Evolutionary conservation across 2,888 invertebrate species (phyloP).

Genomic region (Erpobdella octoculata): DNA sequence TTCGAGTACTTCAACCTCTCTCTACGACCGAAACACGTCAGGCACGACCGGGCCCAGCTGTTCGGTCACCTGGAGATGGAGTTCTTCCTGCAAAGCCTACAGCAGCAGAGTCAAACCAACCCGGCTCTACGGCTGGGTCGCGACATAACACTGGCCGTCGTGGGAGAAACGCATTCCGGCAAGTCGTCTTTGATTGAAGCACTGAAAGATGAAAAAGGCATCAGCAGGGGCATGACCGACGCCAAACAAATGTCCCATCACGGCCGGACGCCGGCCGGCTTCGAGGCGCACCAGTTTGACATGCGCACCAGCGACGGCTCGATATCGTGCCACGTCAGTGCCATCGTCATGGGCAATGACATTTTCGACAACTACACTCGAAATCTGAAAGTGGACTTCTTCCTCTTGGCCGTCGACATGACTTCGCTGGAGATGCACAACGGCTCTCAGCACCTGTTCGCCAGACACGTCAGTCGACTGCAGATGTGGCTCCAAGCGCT

Average conservation of each 20-base stretch:
- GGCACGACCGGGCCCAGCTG: constrained; percentile 35
- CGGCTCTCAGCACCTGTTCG: constrained; percentile 39
- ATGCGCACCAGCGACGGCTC: constrained; percentile 36
- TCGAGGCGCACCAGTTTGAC: constrained; percentile 39
- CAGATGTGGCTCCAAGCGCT: constrained; percentile 40
- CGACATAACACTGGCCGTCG: constrained; percentile 38
- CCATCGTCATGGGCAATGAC: constrained; percentile 38
- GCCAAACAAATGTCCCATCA: constrained; percentile 20
- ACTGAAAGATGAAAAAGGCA: constrained; percentile 37
- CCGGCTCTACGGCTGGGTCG: constrained; percentile 11
- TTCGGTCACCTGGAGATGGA: constrained; percentile 38
- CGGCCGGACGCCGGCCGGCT: constrained; percentile 27
- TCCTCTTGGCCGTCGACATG: constrained; percentile 38
- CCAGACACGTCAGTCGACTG: constrained; percentile 39
- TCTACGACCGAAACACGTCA: constrained; percentile 35
- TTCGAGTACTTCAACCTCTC: constrained; percentile 40
- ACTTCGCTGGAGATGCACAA: constrained; percentile 40
- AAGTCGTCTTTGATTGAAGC: constrained; percentile 39
- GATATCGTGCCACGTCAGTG: constrained; percentile 36
- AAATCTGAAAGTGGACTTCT: constrained; percentile 38
- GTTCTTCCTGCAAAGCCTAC: constrained; percentile 33
- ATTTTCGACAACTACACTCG: constrained; percentile 36
- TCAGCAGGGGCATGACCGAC: constrained; percentile 33
- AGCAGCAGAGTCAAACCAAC: constrained; percentile 4
- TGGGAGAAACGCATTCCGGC: constrained; percentile 40